phyloP scores from a whole-genome alignment of 2,797 vertebrate genomes.

The Sylvia borin region DNA sequence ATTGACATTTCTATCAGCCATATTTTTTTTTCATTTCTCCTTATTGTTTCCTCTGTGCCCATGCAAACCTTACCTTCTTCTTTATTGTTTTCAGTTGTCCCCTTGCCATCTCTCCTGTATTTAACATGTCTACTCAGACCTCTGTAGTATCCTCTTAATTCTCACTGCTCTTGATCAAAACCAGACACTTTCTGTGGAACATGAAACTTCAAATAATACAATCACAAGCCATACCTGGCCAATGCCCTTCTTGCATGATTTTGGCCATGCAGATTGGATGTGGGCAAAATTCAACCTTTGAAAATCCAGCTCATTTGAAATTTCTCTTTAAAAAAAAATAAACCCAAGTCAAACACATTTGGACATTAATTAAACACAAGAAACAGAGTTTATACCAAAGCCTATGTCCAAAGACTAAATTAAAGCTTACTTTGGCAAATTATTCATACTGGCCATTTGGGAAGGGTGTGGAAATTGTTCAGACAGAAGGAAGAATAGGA shows the following conservation, averaged over 20 bases:
- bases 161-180: neutral
- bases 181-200: neutral
- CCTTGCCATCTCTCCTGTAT: neutral
- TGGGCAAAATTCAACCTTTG: neutral
- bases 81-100: neutral
- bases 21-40: neutral
- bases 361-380: conserved; percentile 20
- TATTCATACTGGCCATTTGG: conserved; percentile 35
- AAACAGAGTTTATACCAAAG: conserved; percentile 44
- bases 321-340: conserved; percentile 28
- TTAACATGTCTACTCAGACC: neutral
- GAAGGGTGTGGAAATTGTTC: conserved; percentile 65
- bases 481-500: conserved; percentile 76
- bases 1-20: neutral
- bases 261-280: neutral
- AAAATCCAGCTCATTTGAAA: neutral
- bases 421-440: conserved; percentile 78
- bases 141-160: neutral
- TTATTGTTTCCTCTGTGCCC: neutral
- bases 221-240: neutral
- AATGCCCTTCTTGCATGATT: neutral
- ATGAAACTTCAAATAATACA: neutral
- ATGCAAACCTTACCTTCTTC: neutral
- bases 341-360: conserved; percentile 19
- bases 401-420: conserved; percentile 45